Base-by-base conservation (phyloP, 1,140 invertebrate species). In the Nylanderia fulva region DNA sequence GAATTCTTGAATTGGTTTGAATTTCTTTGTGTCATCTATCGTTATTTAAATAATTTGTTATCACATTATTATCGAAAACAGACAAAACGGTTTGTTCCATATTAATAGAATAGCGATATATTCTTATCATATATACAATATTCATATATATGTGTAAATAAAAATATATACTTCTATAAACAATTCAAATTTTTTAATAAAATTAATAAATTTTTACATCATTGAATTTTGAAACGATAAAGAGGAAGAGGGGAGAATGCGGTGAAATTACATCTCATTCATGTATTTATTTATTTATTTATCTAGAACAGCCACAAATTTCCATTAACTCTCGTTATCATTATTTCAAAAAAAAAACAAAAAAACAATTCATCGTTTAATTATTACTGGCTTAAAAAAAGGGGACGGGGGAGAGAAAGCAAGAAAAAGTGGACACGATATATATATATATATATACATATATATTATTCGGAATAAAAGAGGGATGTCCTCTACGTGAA, bases 271-370 rank as follows among this genome's bases (percentile, higher is more conserved):
- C 45, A 24, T 61, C 29, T 84, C 58, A 85, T 69, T 88, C 79
- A 56, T 27, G 71, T 84, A 84, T 88, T 85, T 89, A 85, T 56
- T 83, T 72, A 88, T 93, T 92, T 92, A 91, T 92, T 93, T 91
- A 93, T 93, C 91, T 93, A 93, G 88, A 92, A 93, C 91, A 94
- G 92, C 92, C 92, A 94, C 93, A 94, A 24, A 60, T 92, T 91
- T 91, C 90, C 91, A 86, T 86, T 56, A 80, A 61, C 29, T 84
- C 72, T 54, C 71, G 52, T 69, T 69, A 48, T 88, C 27, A 90
- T 90, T 39, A 91, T 60, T 85, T 90, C 77, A 90, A 92, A n/a
- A n/a, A n/a, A n/a, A n/a, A n/a, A n/a, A n/a, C n/a, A n/a, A n/a
- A n/a, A n/a, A n/a, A 93, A 92, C 90, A 93, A 93, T 91, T 92